phyloP scores from a whole-genome alignment of 2,888 invertebrate species.

The Lordiphosa andalusiaca region DNA sequence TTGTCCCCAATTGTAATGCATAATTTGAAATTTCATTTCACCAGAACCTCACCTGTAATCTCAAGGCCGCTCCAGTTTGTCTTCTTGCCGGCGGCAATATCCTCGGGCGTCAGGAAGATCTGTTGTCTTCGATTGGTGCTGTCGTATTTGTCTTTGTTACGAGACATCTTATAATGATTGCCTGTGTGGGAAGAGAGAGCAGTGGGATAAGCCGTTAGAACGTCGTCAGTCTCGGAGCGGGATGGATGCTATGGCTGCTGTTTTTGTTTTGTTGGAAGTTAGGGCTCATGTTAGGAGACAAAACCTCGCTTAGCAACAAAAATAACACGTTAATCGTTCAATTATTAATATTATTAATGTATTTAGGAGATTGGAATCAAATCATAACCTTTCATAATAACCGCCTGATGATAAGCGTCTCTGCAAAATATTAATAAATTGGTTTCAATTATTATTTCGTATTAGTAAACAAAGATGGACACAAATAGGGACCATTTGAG shows the following conservation, averaged over 20 bases:
- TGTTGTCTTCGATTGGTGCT: conserved; percentile 90
- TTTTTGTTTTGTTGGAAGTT: conserved; percentile 56
- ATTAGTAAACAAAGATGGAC: conserved; percentile 67
- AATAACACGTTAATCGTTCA: conserved; percentile 31
- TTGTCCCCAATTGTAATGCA: too few relatives aligned
- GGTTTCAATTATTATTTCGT: conserved; percentile 71
- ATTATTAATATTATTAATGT: conserved; percentile 19
- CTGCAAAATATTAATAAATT: conserved; percentile 81
- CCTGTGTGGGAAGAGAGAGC: conserved; percentile 55
- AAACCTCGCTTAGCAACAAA: conserved; percentile 61
- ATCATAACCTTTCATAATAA: conserved; percentile 81
- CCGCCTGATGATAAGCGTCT: conserved; percentile 81
- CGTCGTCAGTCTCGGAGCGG: too few relatives aligned
- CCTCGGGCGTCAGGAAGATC: conserved; percentile 95
- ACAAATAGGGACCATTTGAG: conserved; percentile 26
- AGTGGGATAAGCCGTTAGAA: neutral
- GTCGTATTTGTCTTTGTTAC: conserved; percentile 95
- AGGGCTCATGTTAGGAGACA: conserved; percentile 73
- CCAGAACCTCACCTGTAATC: conserved; percentile 84
- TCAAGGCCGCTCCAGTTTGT: conserved; percentile 95
- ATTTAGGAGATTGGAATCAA: conserved; percentile 70
- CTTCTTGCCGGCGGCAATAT: conserved; percentile 94
- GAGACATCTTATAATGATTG: conserved; percentile 83
- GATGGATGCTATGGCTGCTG: conserved; percentile 18
- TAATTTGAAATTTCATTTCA: neutral